Conservation (phyloP, 2,113 vertebrate genomes). For the Clupea harengus region DNA sequence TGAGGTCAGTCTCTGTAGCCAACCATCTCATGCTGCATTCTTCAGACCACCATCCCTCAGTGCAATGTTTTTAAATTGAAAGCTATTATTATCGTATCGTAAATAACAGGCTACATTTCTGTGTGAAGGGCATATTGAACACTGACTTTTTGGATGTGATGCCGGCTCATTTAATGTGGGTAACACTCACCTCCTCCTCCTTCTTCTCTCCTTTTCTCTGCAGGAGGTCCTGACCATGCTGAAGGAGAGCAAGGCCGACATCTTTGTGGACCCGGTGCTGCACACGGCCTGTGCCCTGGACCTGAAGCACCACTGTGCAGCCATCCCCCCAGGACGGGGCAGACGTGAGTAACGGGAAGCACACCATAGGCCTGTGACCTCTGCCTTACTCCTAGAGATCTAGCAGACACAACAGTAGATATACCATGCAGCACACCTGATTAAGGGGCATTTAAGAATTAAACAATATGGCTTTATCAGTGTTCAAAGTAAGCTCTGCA, state of each 20-base stretch:
- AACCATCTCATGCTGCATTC: too few relatives aligned
- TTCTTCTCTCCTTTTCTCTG: conserved; percentile 30
- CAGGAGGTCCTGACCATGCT: conserved; percentile 97
- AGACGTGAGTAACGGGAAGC: conserved; percentile 80
- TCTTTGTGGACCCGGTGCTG: conserved; percentile 96
- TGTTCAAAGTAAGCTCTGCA: too few relatives aligned
- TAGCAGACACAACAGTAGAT: neutral
- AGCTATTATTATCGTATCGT: neutral
- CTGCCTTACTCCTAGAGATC: too few relatives aligned
- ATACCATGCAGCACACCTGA: neutral
- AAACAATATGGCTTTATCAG: neutral
- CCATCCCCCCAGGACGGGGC: conserved; percentile 89
- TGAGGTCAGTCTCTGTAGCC: too few relatives aligned
- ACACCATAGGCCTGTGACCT: neutral
- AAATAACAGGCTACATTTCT: neutral
- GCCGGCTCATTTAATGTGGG: neutral
- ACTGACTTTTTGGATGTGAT: neutral
- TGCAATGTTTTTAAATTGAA: neutral
- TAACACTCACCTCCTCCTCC: neutral
- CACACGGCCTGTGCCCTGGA: conserved; percentile 97
- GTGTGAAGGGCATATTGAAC: neutral
- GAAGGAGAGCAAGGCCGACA: conserved; percentile 97
- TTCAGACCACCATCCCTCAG: neutral
- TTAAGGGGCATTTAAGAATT: neutral
- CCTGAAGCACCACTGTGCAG: conserved; percentile 97